Evolutionary conservation across 2,113 vertebrate species (phyloP).

Genomic region (Psettodes erumei): DNA sequence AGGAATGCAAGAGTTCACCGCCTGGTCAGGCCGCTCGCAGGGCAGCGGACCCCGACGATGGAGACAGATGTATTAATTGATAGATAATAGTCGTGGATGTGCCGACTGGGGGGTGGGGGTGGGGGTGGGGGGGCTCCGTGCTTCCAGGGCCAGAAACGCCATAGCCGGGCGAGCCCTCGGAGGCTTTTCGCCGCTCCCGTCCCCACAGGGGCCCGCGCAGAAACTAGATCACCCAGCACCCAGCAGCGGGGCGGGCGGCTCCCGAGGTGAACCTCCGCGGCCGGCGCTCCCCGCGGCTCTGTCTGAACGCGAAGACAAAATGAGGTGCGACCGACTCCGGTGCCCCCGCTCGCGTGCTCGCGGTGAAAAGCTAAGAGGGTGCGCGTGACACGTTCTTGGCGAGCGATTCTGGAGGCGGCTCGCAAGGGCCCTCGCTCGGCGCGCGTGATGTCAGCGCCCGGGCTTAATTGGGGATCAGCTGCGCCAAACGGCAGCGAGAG

Average conservation of each 20-base stretch:
- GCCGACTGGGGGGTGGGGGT: conserved; percentile 72
- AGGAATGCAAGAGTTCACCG: conserved; percentile 86
- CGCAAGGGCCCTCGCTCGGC: conserved; percentile 55
- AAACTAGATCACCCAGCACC: conserved; percentile 73
- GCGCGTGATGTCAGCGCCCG: conserved; percentile 68
- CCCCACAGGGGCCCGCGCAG: conserved; percentile 56
- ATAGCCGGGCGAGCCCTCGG: conserved; percentile 67
- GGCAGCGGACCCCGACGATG: conserved; percentile 79
- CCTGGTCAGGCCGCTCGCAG: conserved; percentile 84
- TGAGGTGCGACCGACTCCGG: conserved; percentile 59
- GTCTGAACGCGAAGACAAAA: conserved; percentile 65
- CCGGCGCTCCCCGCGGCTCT: conserved; percentile 57
- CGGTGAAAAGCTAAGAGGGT: conserved; percentile 54
- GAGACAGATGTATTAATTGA: conserved; percentile 86
- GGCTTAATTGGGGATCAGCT: conserved; percentile 76
- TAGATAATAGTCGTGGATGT: conserved; percentile 83
- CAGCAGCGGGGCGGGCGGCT: conserved; percentile 57
- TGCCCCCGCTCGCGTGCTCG: neutral
- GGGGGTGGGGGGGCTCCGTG: conserved; percentile 63
- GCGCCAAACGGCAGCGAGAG: conserved; percentile 67
- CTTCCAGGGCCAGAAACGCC: conserved; percentile 71
- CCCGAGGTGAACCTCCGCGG: conserved; percentile 47
- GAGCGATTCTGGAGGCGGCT: conserved; percentile 52
- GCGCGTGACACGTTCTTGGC: conserved; percentile 69
- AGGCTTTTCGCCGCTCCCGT: conserved; percentile 54